Conservation (phyloP, 2,888 invertebrate species). For the Hyles lineata region DNA sequence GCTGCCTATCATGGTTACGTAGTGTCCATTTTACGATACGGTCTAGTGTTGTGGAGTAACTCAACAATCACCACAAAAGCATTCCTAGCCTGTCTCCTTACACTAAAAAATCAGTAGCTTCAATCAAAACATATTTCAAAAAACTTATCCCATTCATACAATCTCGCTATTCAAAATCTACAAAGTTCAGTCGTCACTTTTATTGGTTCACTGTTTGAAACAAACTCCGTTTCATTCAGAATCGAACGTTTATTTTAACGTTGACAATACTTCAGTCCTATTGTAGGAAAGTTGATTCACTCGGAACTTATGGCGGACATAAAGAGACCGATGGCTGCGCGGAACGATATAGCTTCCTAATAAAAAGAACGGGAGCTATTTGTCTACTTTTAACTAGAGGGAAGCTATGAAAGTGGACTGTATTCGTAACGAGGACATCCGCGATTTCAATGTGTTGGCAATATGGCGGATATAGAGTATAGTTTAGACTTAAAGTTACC, state of each 20-base stretch:
- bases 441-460: too few species aligned
- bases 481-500: too few species aligned
- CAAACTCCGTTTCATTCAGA: background rate
- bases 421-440: too few species aligned
- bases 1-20: too few species aligned
- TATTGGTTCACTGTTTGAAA: background rate
- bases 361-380: background rate
- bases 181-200: background rate
- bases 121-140: background rate
- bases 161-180: background rate
- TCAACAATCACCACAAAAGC: too few species aligned
- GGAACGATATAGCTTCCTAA: constrained; percentile 4
- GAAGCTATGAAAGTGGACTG: too few species aligned
- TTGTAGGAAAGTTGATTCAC: constrained; percentile 1
- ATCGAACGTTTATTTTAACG: background rate
- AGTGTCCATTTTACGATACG: too few species aligned
- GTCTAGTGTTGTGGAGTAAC: too few species aligned
- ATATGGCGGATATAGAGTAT: too few species aligned
- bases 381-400: background rate
- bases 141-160: background rate
- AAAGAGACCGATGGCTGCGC: constrained; percentile 16
- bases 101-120: too few species aligned
- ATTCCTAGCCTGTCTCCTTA: too few species aligned
- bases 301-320: constrained; percentile 18
- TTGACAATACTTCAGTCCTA: background rate